Evolutionary conservation across 2,113 vertebrate genomes (phyloP), one percentile per base, ranked within the genome.

Genomic region (Odocoileus virginianus): DNA sequence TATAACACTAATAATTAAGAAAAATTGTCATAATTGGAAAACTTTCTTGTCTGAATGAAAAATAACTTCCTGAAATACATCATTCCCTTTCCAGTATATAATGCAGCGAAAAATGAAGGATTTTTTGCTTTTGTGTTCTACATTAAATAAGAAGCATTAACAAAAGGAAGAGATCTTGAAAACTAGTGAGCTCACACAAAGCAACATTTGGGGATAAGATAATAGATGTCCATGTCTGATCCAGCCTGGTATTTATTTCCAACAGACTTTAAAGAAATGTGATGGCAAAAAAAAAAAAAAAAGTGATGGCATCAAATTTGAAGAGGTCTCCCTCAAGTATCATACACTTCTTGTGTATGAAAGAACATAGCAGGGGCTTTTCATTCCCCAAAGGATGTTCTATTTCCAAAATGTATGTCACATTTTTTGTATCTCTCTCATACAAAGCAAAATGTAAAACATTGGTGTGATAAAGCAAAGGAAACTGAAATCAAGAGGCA

Each of bases 1-100:
- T 93, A 91, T 64, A 94, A 95, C 67, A 93, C 54, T 97, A 95
- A 94, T 93, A 93, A 98, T 95, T 97, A 91, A 67, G 55, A 71
- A 86, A 95, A 76, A 89, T 50, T n/a, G 91, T 97, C 50, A 33
- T 79, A 94, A 97, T 95, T 95, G 87, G 74, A 95, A 98, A 97
- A 88, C 47, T 89, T 85, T 55, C 16, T 64, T 94, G 13, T 6
- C 45, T 78, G 57, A 93, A 95, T 93, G 90, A 88, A 12, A 93
- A 95, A 96, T 83, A 97, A 91, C 58, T 89, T 76, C 67, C 85
- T 84, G 57, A 97, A 86, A 57, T 61, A 19, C 61, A 30, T 60
- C 87, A 94, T 71, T 94, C 95, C 50, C 79, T 95, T 93, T 91
- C 52, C 28, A 83, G 10, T 54, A 23, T 52, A 52, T 33, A 87